Evolutionary conservation across 1,140 invertebrate genomes (phyloP).

Genomic region (Oedothorax gibbosus): DNA sequence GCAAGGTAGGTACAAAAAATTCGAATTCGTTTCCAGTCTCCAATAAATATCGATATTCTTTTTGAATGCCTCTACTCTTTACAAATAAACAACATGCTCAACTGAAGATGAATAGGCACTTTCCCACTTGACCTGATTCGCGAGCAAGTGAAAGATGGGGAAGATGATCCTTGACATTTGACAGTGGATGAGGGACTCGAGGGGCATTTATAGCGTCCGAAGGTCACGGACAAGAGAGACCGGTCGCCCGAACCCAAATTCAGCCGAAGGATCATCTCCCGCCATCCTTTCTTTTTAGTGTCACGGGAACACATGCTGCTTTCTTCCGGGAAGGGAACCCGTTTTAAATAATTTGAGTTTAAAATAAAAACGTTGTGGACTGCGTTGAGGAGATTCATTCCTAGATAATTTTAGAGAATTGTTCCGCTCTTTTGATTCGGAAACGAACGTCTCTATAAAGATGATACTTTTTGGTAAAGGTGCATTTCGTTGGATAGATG

Average conservation of each 20-base stretch:
- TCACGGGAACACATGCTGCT: conserved; percentile 7
- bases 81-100: no score
- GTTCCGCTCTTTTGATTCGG: neutral
- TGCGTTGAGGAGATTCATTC: neutral
- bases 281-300: conserved; percentile 18
- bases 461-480: no score
- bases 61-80: no score
- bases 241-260: conserved; percentile 36
- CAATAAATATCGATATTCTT: no score
- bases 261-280: neutral
- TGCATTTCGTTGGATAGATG: no score
- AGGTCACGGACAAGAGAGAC: conserved; percentile 25
- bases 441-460: no score
- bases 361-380: neutral
- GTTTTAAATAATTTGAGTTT: neutral
- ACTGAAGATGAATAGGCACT: no score
- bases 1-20: no score
- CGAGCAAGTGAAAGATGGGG: conserved; percentile 4
- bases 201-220: conserved; percentile 22
- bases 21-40: no score
- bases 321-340: conserved; percentile 16
- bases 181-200: neutral
- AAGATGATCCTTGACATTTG: conserved; percentile 36
- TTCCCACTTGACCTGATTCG: no score
- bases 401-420: neutral